Evolutionary conservation across 2,113 vertebrate genomes (phyloP).

Genomic region (Aphelocoma coerulescens): DNA sequence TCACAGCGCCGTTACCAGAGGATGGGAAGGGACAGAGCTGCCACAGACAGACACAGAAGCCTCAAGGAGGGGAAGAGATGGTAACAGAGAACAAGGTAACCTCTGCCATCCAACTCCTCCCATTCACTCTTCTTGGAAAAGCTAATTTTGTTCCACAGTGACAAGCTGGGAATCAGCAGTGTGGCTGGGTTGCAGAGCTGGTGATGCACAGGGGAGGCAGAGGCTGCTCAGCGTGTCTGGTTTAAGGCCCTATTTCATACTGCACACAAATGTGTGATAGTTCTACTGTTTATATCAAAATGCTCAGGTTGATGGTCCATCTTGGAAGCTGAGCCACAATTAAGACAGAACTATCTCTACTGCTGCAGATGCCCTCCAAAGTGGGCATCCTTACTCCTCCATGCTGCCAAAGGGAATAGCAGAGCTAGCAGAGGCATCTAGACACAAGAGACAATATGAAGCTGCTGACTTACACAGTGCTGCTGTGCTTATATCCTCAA

Average conservation of each 20-base stretch:
- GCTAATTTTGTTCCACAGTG: not conserved
- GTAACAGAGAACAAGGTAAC: not conserved
- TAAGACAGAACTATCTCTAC: not conserved
- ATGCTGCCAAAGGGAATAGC: not conserved
- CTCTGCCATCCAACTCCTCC: not conserved
- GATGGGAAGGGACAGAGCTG: not conserved
- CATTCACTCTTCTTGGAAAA: not conserved
- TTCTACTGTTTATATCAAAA: not conserved
- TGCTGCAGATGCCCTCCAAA: not conserved
- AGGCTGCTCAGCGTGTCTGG: not conserved
- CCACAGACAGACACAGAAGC: not conserved
- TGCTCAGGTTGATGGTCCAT: not conserved
- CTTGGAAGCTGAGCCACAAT: not conserved
- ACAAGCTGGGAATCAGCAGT: not conserved
- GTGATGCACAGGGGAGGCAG: not conserved
- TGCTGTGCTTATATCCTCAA: not conserved
- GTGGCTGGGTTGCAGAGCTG: not conserved
- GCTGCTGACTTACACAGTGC: not conserved
- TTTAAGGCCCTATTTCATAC: not conserved
- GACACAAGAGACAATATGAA: not conserved
- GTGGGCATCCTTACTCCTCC: not conserved
- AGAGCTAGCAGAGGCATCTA: not conserved
- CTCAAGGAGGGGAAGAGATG: not conserved
- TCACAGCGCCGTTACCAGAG: not conserved
- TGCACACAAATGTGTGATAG: too few relatives aligned